Evolutionary conservation across 2,797 vertebrate genomes (phyloP).

Genomic region (Anguilla pacifica): DNA sequence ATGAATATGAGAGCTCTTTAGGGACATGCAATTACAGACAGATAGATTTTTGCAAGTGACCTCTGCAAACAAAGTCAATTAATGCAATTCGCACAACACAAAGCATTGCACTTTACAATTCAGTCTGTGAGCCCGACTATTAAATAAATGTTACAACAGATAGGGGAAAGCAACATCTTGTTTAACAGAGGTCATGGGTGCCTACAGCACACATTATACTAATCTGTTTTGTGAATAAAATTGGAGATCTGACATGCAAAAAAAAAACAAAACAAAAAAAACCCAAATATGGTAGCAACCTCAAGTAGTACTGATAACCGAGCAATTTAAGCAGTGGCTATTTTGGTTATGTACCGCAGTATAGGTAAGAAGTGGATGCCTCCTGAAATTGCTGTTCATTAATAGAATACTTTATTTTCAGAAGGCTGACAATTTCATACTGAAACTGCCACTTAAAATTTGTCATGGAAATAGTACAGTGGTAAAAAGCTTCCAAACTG

Average conservation of each 20-base stretch:
- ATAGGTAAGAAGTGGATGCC: not conserved
- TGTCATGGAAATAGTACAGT: not conserved
- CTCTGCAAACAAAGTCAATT: constrained; percentile 9
- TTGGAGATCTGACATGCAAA: not conserved
- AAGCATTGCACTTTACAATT: constrained; percentile 34
- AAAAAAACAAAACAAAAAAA: not conserved
- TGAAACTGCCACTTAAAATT: not conserved
- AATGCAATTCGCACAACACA: constrained; percentile 36
- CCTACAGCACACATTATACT: constrained; percentile 36
- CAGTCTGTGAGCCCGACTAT: constrained; percentile 28
- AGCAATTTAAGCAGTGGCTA: not conserved
- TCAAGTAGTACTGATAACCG: not conserved
- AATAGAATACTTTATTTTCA: not conserved
- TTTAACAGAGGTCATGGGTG: constrained; percentile 43
- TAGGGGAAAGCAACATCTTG: constrained; percentile 39
- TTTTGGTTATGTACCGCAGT: not conserved
- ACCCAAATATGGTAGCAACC: not conserved
- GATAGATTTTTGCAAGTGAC: constrained; percentile 38
- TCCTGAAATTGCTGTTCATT: not conserved
- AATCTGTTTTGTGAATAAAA: constrained; percentile 39
- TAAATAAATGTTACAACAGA: constrained; percentile 32
- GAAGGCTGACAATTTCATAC: not conserved
- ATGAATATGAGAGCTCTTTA: constrained; percentile 35
- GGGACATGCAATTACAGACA: constrained; percentile 30
- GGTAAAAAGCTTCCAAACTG: not conserved